Conservation (phyloP, 1,140 invertebrate species). For the Procambarus virginalis region DNA sequence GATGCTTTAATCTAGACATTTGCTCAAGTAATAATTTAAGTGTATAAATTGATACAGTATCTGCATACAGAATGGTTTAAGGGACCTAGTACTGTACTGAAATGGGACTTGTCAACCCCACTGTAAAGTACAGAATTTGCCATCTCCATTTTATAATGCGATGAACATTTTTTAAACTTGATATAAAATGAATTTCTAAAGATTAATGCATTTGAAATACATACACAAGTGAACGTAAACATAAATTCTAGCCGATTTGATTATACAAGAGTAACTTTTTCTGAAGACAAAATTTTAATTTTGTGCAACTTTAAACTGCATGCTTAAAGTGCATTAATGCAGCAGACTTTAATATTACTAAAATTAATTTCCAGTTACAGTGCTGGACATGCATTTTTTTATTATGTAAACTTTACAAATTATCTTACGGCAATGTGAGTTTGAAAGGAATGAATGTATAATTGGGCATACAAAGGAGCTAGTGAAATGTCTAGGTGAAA, state of each 20-base stretch:
- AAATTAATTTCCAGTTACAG: neutral
- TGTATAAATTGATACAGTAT: slow-evolving; percentile 4
- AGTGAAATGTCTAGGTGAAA: neutral
- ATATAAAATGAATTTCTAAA: neutral
- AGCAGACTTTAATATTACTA: neutral
- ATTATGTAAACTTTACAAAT: no score
- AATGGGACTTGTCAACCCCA: neutral
- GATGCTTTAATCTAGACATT: slow-evolving; percentile 18
- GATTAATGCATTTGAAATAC: neutral
- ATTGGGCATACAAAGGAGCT: no score
- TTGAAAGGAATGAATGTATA: no score
- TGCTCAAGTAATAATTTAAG: slow-evolving; percentile 29
- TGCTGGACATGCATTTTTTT: no score
- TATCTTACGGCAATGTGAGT: no score
- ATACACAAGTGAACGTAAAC: neutral
- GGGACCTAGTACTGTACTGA: slow-evolving; percentile 4
- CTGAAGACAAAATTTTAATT: no score
- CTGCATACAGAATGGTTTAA: slow-evolving; percentile 16
- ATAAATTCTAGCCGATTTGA: neutral
- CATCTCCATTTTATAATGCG: neutral
- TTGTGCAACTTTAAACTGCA: no score
- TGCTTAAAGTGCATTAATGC: neutral
- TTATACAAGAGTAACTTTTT: no score
- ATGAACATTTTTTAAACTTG: neutral
- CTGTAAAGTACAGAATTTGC: neutral